Base-by-base conservation (phyloP, 2,888 invertebrate species). In the Lasius platythorax region DNA sequence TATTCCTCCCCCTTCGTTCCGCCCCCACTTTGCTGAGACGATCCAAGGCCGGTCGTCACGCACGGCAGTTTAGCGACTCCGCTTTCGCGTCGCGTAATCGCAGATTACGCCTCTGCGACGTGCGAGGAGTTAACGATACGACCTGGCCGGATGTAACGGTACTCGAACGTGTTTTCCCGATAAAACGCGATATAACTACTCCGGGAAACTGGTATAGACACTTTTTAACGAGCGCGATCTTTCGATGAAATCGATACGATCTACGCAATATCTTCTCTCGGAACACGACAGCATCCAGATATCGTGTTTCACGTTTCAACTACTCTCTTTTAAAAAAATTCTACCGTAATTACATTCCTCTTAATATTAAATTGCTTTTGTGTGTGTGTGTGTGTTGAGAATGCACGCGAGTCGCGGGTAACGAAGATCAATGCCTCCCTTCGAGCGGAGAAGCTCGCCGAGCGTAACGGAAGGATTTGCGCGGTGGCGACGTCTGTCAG, bases 111-210 rank as follows among this genome's bases (percentile, higher is more conserved):
- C 33, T 12, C 28, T 46, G 37, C 67, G 72, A 79, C 53, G 76
- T 56, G 68, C 76, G 67, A 56, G 28, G 53, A 56, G 53, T 68
- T 28, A 28, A 9, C 40, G 68, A 75, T 79, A 75, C 64, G 61
- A 75, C 68, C 58, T 6, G 28, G 70, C 79, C 79, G 78, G 78
- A 78, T 78, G 23, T 79, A 79, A 79, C 79, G 79, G 72, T 79
- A 23, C 58, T 5, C 46, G 61, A 46, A 61, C 72, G 58, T 79
- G 72, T 72, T 72, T 58, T 72, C 79, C 79, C 58, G 78, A 78
- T 56, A 40, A 68, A 56, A 79, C 18, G 78, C 53, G 40, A 0
- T 28, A n/a, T 30, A 15, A 64, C 18, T 23, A 23, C 33, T n/a
- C 3, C 5, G 33, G 64, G 28, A 67, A 76, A 78, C 78, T 78